Evolutionary conservation across 2,888 invertebrate genomes (phyloP).

Genomic region (Himalopsyche japonica): DNA sequence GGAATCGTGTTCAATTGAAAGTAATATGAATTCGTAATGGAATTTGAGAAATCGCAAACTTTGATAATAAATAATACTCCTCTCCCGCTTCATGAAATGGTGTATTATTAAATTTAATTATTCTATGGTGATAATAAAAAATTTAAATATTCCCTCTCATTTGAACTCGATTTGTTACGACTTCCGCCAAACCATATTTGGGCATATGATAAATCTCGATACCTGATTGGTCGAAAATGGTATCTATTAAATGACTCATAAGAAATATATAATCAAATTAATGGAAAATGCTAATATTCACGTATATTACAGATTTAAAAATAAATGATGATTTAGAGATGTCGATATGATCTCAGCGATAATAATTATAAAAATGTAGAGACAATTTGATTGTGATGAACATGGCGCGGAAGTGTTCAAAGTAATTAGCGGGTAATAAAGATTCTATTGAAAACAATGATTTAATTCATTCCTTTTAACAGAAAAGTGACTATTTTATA

Average conservation of each 20-base stretch:
- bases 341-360: background rate
- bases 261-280: background rate
- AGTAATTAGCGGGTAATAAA: background rate
- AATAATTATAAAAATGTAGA: background rate
- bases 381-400: background rate
- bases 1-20: too few species aligned
- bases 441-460: background rate
- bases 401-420: background rate
- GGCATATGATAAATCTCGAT: constrained; percentile 63
- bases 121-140: background rate
- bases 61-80: too few species aligned
- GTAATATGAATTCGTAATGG: too few species aligned
- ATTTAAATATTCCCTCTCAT: background rate
- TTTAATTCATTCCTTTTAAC: background rate
- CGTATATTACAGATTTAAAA: background rate
- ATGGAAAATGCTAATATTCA: background rate
- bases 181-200: constrained; percentile 64
- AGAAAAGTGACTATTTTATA: background rate
- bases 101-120: too few species aligned
- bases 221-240: constrained; percentile 59
- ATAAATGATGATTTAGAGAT: background rate
- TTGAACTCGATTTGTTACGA: background rate
- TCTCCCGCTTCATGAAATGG: too few species aligned
- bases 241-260: constrained; percentile 45
- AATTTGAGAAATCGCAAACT: too few species aligned